Evolutionary conservation across 1,140 invertebrate species (phyloP).

Genomic region (Lasioglossum baleicum): DNA sequence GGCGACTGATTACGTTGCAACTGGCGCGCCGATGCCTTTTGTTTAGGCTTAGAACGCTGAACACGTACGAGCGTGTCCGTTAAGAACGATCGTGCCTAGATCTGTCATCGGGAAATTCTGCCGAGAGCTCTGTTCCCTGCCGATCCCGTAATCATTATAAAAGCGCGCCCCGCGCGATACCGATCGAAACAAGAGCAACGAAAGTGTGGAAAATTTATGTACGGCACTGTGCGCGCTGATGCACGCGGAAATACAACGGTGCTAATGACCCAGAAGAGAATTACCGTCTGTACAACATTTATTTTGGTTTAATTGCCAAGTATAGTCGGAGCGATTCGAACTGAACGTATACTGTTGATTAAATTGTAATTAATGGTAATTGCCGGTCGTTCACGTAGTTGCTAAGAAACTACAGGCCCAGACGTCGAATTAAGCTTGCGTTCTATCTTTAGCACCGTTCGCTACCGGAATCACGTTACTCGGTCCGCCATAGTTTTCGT

Average conservation of each 20-base stretch:
- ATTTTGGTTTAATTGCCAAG: neutral
- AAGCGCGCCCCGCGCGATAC: neutral
- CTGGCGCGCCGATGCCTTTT: constrained; percentile 8
- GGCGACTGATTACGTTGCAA: neutral
- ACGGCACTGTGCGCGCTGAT: neutral
- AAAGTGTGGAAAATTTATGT: constrained; percentile 9
- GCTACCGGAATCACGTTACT: too few species aligned
- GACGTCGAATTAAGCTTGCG: too few species aligned
- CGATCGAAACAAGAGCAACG: neutral
- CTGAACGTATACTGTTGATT: too few species aligned
- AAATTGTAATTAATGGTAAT: too few species aligned
- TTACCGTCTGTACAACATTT: neutral
- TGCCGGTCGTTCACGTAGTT: too few species aligned
- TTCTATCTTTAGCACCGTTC: too few species aligned
- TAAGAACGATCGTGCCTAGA: constrained; percentile 39
- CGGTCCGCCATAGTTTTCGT: too few species aligned
- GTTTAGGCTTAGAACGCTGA: constrained; percentile 24
- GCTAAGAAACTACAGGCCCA: too few species aligned
- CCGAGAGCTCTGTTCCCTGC: neutral
- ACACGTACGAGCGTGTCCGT: constrained; percentile 49
- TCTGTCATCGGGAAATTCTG: constrained; percentile 42
- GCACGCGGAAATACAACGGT: constrained; percentile 13
- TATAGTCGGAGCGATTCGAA: too few species aligned
- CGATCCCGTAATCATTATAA: neutral
- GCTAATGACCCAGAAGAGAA: constrained; percentile 19